Evolutionary conservation across 2,113 vertebrate species (phyloP).

Genomic region (Campylomormyrus numenius): DNA sequence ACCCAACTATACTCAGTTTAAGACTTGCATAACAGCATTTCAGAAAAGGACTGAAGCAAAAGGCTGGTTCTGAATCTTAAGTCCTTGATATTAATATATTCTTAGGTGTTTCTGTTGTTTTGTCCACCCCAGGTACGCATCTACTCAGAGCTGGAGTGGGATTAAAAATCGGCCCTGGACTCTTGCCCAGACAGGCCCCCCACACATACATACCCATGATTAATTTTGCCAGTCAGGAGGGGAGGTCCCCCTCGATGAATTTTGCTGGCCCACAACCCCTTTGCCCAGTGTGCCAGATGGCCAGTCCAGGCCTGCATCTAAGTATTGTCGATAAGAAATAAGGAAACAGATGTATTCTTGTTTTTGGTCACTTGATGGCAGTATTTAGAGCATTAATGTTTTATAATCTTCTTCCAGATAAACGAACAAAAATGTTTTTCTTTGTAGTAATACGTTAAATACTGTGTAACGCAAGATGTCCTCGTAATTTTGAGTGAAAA

Average conservation of each 20-base stretch:
- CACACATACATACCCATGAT: neutral
- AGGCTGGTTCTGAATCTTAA: neutral
- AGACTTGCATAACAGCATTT: neutral
- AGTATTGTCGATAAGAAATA: neutral
- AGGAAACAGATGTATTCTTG: neutral
- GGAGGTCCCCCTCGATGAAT: neutral
- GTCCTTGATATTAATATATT: neutral
- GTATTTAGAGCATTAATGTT: neutral
- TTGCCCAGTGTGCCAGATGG: neutral
- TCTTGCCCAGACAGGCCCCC: too few species aligned
- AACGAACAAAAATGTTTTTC: neutral
- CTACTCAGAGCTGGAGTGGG: neutral
- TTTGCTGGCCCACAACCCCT: neutral
- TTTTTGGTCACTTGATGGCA: neutral
- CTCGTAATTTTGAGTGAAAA: neutral
- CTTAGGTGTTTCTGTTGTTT: neutral
- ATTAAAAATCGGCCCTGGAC: neutral
- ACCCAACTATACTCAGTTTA: neutral
- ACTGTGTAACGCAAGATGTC: neutral
- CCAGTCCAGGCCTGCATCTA: neutral
- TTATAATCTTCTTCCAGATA: neutral
- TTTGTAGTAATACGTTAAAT: neutral
- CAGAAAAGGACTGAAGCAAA: neutral
- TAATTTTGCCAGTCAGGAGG: too few species aligned
- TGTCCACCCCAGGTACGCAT: neutral